A percentile compares a stretch with the other conserved stretches of the same genome.
phyloP scores from a whole-genome alignment of 2,888 invertebrate species.

The Conus canariensis region DNA sequence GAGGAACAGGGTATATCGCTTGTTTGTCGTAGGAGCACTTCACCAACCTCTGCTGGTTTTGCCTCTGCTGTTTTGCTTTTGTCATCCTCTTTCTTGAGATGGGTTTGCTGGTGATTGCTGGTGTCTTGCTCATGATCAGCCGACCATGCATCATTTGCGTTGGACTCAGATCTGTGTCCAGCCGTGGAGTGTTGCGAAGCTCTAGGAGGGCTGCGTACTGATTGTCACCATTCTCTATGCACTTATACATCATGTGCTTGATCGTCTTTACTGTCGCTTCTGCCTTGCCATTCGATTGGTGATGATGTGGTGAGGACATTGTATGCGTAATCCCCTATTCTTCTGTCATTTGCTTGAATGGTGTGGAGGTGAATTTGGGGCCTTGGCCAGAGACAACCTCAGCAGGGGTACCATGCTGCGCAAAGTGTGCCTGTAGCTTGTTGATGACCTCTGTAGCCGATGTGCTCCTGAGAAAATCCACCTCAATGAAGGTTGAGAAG shows the following conservation, averaged over 20 bases:
- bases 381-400: conserved; percentile 40
- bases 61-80: not conserved
- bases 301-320: conserved; percentile 50
- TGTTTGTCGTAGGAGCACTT: not conserved
- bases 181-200: conserved; percentile 48
- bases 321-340: conserved; percentile 51
- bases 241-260: conserved; percentile 46
- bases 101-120: conserved; percentile 4
- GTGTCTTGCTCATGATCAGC: conserved; percentile 28
- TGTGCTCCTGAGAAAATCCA: conserved; percentile 23
- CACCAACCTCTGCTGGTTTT: not conserved
- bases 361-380: conserved; percentile 44
- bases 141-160: conserved; percentile 48
- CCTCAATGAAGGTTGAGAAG: conserved; percentile 23
- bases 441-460: not conserved
- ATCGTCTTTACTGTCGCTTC: conserved; percentile 47
- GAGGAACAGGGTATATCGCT: not conserved
- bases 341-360: conserved; percentile 38
- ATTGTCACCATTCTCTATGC: conserved; percentile 20
- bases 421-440: conserved; percentile 24
- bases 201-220: conserved; percentile 40
- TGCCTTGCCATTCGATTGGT: conserved; percentile 48
- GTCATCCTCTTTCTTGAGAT: not conserved
- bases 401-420: not conserved
- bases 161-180: conserved; percentile 47